phyloP scores from a whole-genome alignment of 2,888 invertebrate species.

The Hemistola chrysoprasaria region DNA sequence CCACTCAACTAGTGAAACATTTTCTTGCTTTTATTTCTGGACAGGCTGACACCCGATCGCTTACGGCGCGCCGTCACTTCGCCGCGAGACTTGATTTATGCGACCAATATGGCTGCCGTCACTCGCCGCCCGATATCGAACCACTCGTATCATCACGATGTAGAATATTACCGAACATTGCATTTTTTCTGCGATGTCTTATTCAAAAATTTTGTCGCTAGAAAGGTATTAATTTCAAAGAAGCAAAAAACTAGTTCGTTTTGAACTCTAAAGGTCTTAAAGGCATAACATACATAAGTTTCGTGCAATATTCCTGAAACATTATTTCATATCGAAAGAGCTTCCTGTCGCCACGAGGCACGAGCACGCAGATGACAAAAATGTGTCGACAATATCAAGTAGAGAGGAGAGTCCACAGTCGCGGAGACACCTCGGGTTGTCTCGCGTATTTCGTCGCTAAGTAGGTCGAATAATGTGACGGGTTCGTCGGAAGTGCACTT shows the following conservation, averaged over 20 bases:
- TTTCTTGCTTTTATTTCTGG: conserved; percentile 75
- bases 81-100: conserved; percentile 76
- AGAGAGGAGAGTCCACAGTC: conserved; percentile 31
- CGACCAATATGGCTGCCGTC: conserved; percentile 78
- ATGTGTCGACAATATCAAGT: conserved; percentile 52
- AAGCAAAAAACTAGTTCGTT: too few species aligned
- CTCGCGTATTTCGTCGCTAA: conserved; percentile 59
- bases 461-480: conserved; percentile 80
- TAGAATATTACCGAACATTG: conserved; percentile 39
- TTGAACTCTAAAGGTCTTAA: too few species aligned
- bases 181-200: conserved; percentile 21
- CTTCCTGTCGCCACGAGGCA: too few species aligned
- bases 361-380: conserved; percentile 8
- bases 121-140: conserved; percentile 68
- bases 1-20: conserved; percentile 75
- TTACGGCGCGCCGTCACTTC: conserved; percentile 74
- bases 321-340: too few species aligned
- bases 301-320: too few species aligned
- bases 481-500: conserved; percentile 65
- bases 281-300: too few species aligned
- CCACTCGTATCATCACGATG: conserved; percentile 61
- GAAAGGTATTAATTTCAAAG: too few species aligned
- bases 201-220: too few species aligned
- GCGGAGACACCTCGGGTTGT: conserved; percentile 61
- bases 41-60: conserved; percentile 78